phyloP scores from a whole-genome alignment of 2,113 vertebrate species.

The Prionailurus bengalensis region DNA sequence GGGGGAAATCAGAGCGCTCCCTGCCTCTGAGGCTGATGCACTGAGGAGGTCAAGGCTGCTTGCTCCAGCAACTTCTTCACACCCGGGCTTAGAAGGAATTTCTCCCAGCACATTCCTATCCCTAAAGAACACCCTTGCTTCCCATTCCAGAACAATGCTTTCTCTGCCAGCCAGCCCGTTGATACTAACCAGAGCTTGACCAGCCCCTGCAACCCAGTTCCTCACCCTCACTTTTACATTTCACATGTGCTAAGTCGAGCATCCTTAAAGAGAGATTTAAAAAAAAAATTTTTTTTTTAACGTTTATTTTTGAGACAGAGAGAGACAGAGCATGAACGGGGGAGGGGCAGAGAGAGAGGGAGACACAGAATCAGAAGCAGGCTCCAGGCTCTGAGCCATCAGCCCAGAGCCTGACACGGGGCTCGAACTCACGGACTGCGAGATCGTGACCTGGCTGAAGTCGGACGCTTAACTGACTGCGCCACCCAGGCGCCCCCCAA shows the following conservation, averaged over 20 bases:
- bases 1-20: background rate
- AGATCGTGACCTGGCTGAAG: no score
- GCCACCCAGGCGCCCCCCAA: no score
- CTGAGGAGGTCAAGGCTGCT: background rate
- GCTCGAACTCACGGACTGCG: no score
- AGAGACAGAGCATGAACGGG: no score
- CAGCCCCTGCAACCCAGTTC: accelerated
- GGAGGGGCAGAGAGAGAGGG: no score
- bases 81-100: constrained; percentile 23
- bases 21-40: background rate
- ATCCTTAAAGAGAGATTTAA: background rate
- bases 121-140: background rate
- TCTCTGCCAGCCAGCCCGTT: background rate
- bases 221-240: background rate
- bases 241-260: background rate
- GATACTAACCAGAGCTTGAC: background rate
- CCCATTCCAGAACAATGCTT: background rate
- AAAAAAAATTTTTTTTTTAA: no score
- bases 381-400: no score
- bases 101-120: constrained; percentile 42
- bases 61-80: background rate
- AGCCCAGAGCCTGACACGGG: no score
- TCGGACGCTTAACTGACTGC: no score
- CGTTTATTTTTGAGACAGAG: no score
- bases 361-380: no score